Evolutionary conservation across 2,888 invertebrate genomes (phyloP).

Genomic region (Watsonalla cultraria): DNA sequence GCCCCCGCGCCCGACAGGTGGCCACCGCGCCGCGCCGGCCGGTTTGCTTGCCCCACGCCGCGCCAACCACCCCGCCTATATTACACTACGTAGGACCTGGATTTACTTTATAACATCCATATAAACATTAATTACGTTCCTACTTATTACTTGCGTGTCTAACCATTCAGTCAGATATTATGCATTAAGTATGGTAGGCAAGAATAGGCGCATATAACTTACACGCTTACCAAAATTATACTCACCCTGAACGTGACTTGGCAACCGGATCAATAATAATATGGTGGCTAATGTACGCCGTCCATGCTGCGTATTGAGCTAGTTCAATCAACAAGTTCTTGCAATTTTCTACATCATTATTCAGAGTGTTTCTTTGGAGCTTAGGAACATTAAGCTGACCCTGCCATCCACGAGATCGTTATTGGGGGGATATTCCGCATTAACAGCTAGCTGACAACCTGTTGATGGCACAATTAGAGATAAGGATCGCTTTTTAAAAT

Average conservation of each 20-base stretch:
- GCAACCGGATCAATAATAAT: slow-evolving; percentile 52
- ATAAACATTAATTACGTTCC: slow-evolving; percentile 49
- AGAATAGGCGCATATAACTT: slow-evolving; percentile 5
- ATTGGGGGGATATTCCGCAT: too few relatives aligned
- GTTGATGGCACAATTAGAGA: slow-evolving; percentile 19
- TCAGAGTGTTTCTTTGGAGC: neutral
- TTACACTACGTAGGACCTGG: slow-evolving; percentile 64
- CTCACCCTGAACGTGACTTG: slow-evolving; percentile 57
- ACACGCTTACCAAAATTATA: slow-evolving; percentile 38
- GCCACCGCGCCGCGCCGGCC: slow-evolving; percentile 52
- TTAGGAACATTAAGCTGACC: neutral
- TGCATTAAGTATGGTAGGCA: slow-evolving; percentile 18
- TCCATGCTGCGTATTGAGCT: slow-evolving; percentile 11
- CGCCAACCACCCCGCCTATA: slow-evolving; percentile 35
- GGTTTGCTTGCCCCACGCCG: slow-evolving; percentile 46
- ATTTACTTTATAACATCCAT: slow-evolving; percentile 65
- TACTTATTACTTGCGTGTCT: slow-evolving; percentile 13
- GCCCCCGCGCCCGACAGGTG: slow-evolving; percentile 60
- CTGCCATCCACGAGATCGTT: too few relatives aligned
- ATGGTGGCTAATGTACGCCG: slow-evolving; percentile 26
- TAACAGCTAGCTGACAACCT: slow-evolving; percentile 22
- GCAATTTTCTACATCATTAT: neutral
- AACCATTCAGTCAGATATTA: slow-evolving; percentile 27
- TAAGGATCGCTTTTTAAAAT: too few relatives aligned
- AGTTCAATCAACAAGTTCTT: slow-evolving; percentile 12